Conservation (phyloP, 2,888 invertebrate species). For the Timandra comae region DNA sequence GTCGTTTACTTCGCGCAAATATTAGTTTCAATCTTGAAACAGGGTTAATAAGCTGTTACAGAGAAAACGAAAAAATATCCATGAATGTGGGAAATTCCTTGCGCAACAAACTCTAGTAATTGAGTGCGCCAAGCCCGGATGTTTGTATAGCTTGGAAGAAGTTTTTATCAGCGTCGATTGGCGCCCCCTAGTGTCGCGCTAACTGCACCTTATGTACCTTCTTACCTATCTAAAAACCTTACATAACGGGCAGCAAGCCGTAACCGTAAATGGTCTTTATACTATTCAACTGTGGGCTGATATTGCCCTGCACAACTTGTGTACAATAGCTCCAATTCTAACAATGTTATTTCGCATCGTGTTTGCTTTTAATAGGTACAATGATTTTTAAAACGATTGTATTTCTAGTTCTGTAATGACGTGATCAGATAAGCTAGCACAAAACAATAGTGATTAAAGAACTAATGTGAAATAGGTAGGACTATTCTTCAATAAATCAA, state of each 20-base stretch:
- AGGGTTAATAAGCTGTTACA: slow-evolving; percentile 46
- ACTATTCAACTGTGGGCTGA: slow-evolving; percentile 19
- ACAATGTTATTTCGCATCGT: slow-evolving; percentile 17
- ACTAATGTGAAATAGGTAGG: no score
- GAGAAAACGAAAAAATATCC: slow-evolving; percentile 33
- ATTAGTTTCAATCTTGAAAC: slow-evolving; percentile 34
- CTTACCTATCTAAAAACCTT: slow-evolving; percentile 28
- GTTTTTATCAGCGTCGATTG: slow-evolving; percentile 64
- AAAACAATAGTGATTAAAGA: no score
- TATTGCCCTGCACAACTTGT: slow-evolving; percentile 26
- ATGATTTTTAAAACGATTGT: no score
- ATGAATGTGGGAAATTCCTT: slow-evolving; percentile 47
- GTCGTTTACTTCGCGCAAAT: slow-evolving; percentile 31
- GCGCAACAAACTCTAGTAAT: slow-evolving; percentile 62
- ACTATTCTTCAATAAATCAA: no score
- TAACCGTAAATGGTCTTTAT: slow-evolving; percentile 26
- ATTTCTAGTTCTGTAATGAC: no score
- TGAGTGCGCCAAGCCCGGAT: slow-evolving; percentile 59
- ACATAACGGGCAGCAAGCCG: slow-evolving; percentile 25
- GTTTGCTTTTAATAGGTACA: slow-evolving; percentile 18
- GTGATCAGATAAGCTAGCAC: no score
- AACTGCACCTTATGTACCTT: slow-evolving; percentile 37
- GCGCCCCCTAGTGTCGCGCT: slow-evolving; percentile 47
- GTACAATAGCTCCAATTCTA: slow-evolving; percentile 10
- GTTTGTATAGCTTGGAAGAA: slow-evolving; percentile 56